Percentiles rank a stretch among this genome's conserved stretches.
These are phyloP conservation scores for Odontamblyopus lacepedii DNA, from an alignment of 2,797 vertebrate genomes.

Conservation along the genomic window DNA sequence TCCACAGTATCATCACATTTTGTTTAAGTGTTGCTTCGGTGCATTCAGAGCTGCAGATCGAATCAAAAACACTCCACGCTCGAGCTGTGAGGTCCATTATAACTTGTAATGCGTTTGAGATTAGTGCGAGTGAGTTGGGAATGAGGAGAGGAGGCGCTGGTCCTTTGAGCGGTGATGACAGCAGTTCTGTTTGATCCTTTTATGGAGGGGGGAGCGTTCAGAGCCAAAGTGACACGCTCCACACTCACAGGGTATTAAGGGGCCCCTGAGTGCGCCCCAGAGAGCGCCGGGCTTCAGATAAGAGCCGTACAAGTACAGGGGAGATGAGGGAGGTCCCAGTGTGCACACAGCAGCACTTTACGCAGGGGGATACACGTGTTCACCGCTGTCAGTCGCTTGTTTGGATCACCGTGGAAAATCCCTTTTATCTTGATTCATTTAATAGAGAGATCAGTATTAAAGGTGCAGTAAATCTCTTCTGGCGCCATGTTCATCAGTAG, in stretches of 20 bases:
- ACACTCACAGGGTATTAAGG: constrained; percentile 43
- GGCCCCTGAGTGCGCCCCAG: constrained; percentile 48
- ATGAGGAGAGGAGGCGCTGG: constrained; percentile 33
- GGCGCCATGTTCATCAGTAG: no score
- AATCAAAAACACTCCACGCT: constrained; percentile 17
- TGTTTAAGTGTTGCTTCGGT: neutral
- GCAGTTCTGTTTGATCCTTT: constrained; percentile 51
- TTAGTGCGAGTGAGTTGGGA: constrained; percentile 26
- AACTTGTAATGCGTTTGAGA: constrained; percentile 46
- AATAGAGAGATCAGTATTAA: no score
- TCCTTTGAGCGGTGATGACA: constrained; percentile 44
- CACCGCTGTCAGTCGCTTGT: no score
- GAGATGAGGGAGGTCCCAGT: constrained; percentile 14
- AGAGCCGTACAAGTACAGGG: constrained; percentile 31
- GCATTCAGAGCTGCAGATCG: constrained; percentile 11
- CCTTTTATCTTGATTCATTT: no score
- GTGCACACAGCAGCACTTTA: neutral
- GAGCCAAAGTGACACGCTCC: constrained; percentile 52
- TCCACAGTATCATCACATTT: no score
- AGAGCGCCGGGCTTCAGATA: constrained; percentile 33
- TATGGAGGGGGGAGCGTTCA: constrained; percentile 36
- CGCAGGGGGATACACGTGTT: neutral
- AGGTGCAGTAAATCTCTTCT: no score
- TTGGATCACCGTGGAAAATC: no score
- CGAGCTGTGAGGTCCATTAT: constrained; percentile 12